phyloP scores from a whole-genome alignment of 2,888 invertebrate species.

The Athalia cordata region DNA sequence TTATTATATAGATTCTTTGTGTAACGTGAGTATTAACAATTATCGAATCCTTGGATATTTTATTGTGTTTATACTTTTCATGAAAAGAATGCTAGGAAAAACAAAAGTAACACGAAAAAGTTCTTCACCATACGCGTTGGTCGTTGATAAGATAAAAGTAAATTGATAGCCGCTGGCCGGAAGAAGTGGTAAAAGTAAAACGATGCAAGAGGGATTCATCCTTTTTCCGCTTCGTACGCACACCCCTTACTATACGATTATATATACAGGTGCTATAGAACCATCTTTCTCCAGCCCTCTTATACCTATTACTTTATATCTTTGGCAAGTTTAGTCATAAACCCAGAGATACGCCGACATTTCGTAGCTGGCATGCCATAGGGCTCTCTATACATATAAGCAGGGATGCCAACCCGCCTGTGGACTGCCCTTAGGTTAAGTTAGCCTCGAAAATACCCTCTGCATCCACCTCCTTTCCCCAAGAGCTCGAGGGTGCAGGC shows the following conservation, averaged over 20 bases:
- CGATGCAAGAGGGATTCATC: slow-evolving; percentile 45
- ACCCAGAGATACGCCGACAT: slow-evolving; percentile 48
- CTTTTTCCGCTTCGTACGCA: slow-evolving; percentile 42
- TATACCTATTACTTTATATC: slow-evolving; percentile 49
- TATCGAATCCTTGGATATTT: neutral
- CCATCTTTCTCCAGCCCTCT: slow-evolving; percentile 40
- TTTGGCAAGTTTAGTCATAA: slow-evolving; percentile 52
- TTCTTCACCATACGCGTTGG: slow-evolving; percentile 3
- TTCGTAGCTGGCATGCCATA: slow-evolving; percentile 9
- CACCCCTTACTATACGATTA: neutral
- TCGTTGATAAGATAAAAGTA: slow-evolving; percentile 47
- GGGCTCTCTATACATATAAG: neutral
- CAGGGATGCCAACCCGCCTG: neutral
- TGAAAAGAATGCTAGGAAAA: neutral
- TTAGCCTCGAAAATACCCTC: neutral
- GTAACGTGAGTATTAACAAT: slow-evolving; percentile 19
- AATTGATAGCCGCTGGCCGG: slow-evolving; percentile 42
- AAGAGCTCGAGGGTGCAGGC: neutral
- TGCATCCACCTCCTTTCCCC: slow-evolving; percentile 12
- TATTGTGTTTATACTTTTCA: neutral
- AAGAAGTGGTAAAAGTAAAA: slow-evolving; percentile 33
- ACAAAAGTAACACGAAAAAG: slow-evolving; percentile 6
- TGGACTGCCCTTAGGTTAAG: neutral
- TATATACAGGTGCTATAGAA: neutral
- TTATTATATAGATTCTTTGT: neutral